Base-by-base conservation (phyloP, 2,797 vertebrate species). In the Petrocephalus schoutedeni region DNA sequence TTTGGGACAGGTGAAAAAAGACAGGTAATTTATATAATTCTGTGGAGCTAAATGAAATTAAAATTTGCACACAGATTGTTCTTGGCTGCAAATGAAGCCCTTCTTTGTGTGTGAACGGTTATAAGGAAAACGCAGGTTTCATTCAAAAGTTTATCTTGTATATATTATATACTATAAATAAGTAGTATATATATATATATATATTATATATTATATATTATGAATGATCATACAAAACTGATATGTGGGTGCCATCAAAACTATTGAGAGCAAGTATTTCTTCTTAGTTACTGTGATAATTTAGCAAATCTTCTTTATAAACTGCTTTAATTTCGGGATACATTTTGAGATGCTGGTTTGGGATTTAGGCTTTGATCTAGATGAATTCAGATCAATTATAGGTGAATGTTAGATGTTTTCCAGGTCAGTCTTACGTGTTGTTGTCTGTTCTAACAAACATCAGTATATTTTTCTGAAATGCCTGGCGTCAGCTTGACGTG, bases 1-100 rank as follows among this genome's bases (percentile, higher is more conserved):
- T 91, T 61, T 64, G 87, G 89, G 89, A 91, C 90, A 94, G 93
- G 92, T 95, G 91, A 91, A 92, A 91, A 91, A 86, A 89, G 1
- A 84, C 21, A 88, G 87, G 53, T 51, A 41, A 74, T 64, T 83
- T 61, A 28, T 87, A 74, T 61, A 59, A 88, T 84, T 88, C 80
- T 41, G 57, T 41, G 32, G 45, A 88, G 57, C 57, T 61, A 85
- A 88, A 59, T 86, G 41, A 51, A 86, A 86, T 86, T 86, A 58
- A 59, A 80, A 58, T 86, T 86, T 86, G 41, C 58, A 67, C 10
- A 7, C 85, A 86, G 54, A 86, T 51, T 45, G 41, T 86, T 49
- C 54, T 86, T 12, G 4, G 21, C 12, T 64, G 19, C 41, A 64
- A 6, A 45, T 64, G 4, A 12, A 28, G 8, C 10, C 56, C 49